These are phyloP conservation scores for Hyppa rectilinea DNA, from an alignment of 2,888 invertebrate genomes.

Conservation along the genomic window DNA sequence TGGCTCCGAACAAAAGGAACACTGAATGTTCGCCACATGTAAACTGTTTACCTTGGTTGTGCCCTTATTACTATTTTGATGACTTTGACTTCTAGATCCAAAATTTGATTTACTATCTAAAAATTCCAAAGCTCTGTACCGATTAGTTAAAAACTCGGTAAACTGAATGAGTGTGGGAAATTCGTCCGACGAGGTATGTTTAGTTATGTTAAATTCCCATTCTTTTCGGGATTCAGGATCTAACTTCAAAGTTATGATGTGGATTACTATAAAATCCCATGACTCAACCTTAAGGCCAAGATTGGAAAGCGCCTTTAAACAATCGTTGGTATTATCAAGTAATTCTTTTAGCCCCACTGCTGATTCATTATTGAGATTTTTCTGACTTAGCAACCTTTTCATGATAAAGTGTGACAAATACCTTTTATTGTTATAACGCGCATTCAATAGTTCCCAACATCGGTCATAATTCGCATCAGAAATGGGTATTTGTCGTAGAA, in stretches of 20 bases:
- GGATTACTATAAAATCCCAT: not conserved
- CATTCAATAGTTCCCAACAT: not conserved
- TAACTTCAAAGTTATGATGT: not conserved
- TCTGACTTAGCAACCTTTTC: conserved; percentile 9
- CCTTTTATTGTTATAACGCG: conserved; percentile 8
- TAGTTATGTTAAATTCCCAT: not conserved
- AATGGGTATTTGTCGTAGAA: conserved; percentile 10
- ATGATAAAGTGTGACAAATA: not conserved
- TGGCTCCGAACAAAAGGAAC: too few relatives aligned
- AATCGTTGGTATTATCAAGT: not conserved
- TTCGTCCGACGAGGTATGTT: too few relatives aligned
- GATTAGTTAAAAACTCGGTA: too few relatives aligned
- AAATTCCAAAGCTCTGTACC: too few relatives aligned
- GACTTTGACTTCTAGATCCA: too few relatives aligned
- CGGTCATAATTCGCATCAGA: not conserved
- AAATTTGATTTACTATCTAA: too few relatives aligned
- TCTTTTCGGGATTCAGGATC: conserved; percentile 4
- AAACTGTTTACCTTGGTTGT: too few relatives aligned
- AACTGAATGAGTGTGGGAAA: too few relatives aligned
- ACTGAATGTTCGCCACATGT: too few relatives aligned
- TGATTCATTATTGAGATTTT: not conserved
- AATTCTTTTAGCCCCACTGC: not conserved
- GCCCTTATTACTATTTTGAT: too few relatives aligned
- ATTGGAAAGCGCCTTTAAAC: not conserved
- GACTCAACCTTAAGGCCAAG: not conserved